These are phyloP conservation scores for Simalia tracyae DNA, from an alignment of 2,797 vertebrate genomes.

Conservation along the genomic window DNA sequence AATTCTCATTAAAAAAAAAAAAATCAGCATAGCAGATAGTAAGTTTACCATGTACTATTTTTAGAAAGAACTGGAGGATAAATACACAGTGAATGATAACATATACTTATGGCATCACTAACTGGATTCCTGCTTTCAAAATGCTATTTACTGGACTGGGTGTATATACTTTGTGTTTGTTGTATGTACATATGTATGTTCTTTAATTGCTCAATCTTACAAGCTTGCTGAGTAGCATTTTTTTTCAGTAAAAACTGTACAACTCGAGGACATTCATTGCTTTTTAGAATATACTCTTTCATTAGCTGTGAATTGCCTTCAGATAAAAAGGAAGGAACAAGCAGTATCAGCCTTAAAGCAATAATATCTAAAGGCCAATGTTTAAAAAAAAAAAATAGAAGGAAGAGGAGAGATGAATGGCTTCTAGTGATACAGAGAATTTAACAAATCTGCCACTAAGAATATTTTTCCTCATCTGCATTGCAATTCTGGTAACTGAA, in stretches of 20 bases:
- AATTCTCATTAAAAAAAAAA: too few relatives aligned
- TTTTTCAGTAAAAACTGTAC: constrained; percentile 33
- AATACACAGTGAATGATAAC: too few relatives aligned
- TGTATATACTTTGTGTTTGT: background rate
- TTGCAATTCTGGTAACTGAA: constrained; percentile 15
- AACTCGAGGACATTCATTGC: constrained; percentile 33
- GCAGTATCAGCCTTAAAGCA: background rate
- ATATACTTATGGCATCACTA: background rate
- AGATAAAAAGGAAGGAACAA: background rate
- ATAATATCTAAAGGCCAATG: constrained; percentile 7
- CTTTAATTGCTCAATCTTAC: background rate
- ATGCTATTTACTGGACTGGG: constrained; percentile 19
- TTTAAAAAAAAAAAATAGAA: constrained; percentile 5
- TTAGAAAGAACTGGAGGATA: too few relatives aligned
- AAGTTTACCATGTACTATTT: too few relatives aligned
- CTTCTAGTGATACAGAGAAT: background rate
- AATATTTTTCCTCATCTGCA: background rate
- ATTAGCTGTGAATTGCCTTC: background rate
- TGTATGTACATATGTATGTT: background rate
- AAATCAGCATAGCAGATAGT: too few relatives aligned
- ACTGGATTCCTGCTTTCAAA: background rate
- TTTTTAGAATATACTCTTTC: background rate
- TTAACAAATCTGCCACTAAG: background rate
- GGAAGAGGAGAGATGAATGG: background rate
- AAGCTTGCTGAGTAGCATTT: constrained; percentile 20